A percentile compares a stretch with the other conserved stretches of the same genome.
These are phyloP conservation scores for Telmatherina bonti DNA, from an alignment of 2,797 vertebrate genomes.

Conservation along the genomic window DNA sequence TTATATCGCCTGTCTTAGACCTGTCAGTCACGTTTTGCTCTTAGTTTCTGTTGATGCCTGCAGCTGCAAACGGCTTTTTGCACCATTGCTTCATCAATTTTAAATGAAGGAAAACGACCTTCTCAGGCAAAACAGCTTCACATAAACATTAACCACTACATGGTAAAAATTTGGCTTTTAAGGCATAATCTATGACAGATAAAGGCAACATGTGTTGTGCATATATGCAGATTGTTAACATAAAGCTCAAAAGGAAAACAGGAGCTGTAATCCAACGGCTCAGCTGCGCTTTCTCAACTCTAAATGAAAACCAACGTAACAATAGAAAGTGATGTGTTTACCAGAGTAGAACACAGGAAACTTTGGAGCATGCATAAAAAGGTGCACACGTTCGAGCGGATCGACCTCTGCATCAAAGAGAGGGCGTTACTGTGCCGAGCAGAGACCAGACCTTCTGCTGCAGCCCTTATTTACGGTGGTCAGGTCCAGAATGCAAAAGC, in stretches of 20 bases:
- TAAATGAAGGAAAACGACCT: conserved; percentile 13
- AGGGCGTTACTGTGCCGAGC: conserved; percentile 26
- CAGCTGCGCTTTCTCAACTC: conserved; percentile 26
- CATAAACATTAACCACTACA: no score
- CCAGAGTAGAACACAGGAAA: conserved; percentile 44
- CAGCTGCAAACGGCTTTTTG: conserved; percentile 32
- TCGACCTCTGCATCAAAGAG: conserved; percentile 35
- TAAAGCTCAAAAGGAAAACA: conserved; percentile 19
- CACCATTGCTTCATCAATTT: conserved; percentile 40
- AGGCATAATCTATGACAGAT: neutral
- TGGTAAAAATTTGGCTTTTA: neutral
- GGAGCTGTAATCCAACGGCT: conserved; percentile 24
- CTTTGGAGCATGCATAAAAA: conserved; percentile 32
- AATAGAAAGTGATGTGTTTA: conserved; percentile 55
- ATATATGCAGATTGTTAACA: conserved; percentile 6
- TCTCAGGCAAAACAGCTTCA: neutral
- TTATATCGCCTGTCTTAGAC: neutral
- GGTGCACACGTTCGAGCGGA: conserved; percentile 15
- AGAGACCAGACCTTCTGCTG: conserved; percentile 35
- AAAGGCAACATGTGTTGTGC: neutral
- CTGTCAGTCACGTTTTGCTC: conserved; percentile 6
- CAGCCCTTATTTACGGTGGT: conserved; percentile 41
- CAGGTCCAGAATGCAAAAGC: conserved; percentile 60
- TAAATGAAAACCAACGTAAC: conserved; percentile 59
- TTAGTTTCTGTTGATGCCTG: conserved; percentile 6